Percentiles rank a stretch among this genome's conserved stretches.
Conservation (phyloP, 1,140 invertebrate species). For the Micrasema minimum region DNA sequence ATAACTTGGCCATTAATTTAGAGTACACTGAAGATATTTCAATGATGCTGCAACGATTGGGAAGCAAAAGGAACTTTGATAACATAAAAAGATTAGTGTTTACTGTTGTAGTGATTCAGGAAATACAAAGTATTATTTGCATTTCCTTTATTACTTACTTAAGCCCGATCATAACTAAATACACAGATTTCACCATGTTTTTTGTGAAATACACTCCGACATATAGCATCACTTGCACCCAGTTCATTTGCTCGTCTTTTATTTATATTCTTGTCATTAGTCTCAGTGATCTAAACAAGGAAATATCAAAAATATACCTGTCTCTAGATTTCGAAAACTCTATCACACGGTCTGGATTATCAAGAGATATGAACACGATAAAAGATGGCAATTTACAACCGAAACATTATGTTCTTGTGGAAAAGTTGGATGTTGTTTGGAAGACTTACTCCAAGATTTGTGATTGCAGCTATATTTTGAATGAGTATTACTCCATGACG, state of each 20-base stretch:
- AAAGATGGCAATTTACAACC: not conserved
- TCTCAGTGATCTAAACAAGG: not conserved
- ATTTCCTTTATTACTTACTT: not conserved
- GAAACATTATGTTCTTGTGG: not conserved
- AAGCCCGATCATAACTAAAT: not conserved
- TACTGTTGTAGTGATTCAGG: not conserved
- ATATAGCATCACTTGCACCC: not conserved
- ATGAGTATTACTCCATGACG: not conserved
- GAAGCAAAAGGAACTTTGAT: not conserved
- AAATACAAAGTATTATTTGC: not conserved
- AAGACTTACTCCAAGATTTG: slow-evolving; percentile 5
- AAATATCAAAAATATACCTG: not conserved
- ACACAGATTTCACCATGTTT: not conserved
- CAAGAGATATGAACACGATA: no score
- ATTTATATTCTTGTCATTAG: not conserved
- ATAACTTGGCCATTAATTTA: not conserved
- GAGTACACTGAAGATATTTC: not conserved
- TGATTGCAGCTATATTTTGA: not conserved
- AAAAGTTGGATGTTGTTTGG: slow-evolving; percentile 4
- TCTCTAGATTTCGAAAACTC: not conserved
- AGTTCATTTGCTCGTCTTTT: not conserved
- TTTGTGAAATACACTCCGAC: slow-evolving; percentile 2
- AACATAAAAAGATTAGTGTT: not conserved
- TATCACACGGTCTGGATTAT: no score
- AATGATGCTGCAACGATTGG: not conserved